Conservation (phyloP, 2,113 vertebrate genomes). For the Lophotis ruficrista region DNA sequence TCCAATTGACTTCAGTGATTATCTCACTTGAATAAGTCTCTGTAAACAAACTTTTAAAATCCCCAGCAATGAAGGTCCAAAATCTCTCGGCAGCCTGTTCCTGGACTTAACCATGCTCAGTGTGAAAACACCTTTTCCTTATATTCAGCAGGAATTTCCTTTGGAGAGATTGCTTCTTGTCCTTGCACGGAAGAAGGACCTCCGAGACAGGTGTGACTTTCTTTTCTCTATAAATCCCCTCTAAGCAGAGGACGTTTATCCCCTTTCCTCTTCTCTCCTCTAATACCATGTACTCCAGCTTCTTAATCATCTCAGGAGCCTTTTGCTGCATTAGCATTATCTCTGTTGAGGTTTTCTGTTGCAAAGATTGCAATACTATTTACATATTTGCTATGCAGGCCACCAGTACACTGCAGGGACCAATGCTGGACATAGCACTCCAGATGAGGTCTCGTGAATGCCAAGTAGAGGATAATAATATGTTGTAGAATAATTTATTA, state of each 20-base stretch:
- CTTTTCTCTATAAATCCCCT: neutral
- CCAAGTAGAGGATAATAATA: neutral
- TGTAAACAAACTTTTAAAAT: neutral
- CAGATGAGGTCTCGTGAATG: neutral
- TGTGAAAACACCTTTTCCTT: neutral
- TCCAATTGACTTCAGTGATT: neutral
- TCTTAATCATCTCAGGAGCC: neutral
- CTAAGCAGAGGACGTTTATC: neutral
- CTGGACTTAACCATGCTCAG: neutral
- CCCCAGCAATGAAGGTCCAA: neutral
- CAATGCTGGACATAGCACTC: neutral
- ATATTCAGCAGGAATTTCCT: neutral
- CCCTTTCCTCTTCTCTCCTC: neutral
- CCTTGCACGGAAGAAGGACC: neutral
- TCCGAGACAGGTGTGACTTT: neutral
- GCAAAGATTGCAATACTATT: conserved; percentile 54
- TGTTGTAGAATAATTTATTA: neutral
- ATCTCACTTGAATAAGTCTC: neutral
- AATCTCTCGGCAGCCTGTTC: neutral
- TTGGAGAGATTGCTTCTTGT: neutral
- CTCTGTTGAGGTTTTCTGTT: conserved; percentile 35
- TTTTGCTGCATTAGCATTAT: neutral
- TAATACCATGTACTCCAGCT: neutral
- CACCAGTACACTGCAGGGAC: neutral
- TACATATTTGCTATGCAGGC: conserved; percentile 46